Conservation (phyloP, 2,113 vertebrate genomes). For the Cynocephalus volans region DNA sequence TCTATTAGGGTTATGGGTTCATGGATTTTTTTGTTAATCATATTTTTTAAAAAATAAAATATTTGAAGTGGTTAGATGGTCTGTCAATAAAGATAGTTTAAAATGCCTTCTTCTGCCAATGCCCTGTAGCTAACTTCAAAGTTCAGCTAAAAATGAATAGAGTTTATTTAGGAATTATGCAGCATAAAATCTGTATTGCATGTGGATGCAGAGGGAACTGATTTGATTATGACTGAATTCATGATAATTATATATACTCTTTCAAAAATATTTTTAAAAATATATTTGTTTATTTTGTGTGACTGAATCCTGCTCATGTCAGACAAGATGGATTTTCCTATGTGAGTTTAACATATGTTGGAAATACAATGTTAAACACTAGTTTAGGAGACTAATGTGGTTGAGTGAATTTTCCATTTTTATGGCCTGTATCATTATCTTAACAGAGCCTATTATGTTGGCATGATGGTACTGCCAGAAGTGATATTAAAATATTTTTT, state of each 20-base stretch:
- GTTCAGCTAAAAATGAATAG: conserved; percentile 30
- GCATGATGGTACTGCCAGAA: background rate
- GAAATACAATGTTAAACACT: background rate
- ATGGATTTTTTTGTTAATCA: background rate
- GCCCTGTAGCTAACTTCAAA: conserved; percentile 30
- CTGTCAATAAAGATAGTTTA: conserved; percentile 22
- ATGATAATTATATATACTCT: conserved; percentile 2
- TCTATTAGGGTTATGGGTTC: background rate
- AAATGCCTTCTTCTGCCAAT: conserved; percentile 16
- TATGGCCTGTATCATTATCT: background rate
- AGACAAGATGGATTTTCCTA: conserved; percentile 32
- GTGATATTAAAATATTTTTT: conserved; percentile 42
- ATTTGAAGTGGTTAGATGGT: conserved; percentile 9
- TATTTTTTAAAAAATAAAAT: background rate
- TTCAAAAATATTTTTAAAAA: conserved; percentile 55
- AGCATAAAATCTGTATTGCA: background rate
- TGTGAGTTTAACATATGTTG: background rate
- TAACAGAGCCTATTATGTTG: background rate
- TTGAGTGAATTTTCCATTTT: background rate
- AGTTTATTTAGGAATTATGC: conserved; percentile 33
- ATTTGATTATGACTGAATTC: conserved; percentile 31
- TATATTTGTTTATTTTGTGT: conserved; percentile 15
- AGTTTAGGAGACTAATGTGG: background rate
- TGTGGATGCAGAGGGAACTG: background rate
- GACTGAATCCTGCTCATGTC: background rate